Conservation (phyloP, 2,888 invertebrate species). For the Plusia festucae region DNA sequence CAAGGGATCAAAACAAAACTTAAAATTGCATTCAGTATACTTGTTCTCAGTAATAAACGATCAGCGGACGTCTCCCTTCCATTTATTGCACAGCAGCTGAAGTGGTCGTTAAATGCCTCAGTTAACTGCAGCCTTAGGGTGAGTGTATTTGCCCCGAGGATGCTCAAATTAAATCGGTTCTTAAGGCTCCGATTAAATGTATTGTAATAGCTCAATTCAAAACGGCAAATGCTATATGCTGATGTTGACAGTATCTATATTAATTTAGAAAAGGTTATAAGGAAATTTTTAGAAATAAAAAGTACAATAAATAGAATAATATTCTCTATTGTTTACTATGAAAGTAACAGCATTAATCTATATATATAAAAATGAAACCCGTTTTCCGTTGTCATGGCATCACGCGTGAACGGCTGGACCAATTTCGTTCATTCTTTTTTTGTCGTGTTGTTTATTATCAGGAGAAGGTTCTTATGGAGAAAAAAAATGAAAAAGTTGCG, state of each 20-base stretch:
- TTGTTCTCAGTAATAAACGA: constrained; percentile 13
- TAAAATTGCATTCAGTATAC: constrained; percentile 10
- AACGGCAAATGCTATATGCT: background rate
- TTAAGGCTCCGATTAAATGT: constrained; percentile 22
- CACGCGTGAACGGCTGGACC: no score
- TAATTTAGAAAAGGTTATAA: background rate
- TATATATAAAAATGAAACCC: no score
- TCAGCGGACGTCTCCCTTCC: constrained; percentile 24
- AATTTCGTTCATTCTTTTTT: no score
- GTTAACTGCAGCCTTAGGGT: constrained; percentile 27
- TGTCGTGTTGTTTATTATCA: no score
- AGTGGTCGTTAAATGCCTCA: constrained; percentile 44
- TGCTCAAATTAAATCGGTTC: constrained; percentile 24
- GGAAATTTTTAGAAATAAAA: background rate
- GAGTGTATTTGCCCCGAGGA: constrained; percentile 22
- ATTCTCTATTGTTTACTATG: no score
- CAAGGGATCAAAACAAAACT: background rate
- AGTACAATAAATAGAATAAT: no score
- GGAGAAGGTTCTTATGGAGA: no score
- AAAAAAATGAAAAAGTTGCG: no score
- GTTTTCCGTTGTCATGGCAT: no score
- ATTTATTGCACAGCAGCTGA: constrained; percentile 34
- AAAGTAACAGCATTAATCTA: no score
- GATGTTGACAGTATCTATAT: background rate
- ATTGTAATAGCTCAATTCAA: constrained; percentile 10